Percentiles rank a stretch among this genome's conserved stretches.
Conservation (phyloP, 2,888 invertebrate genomes). For the Heliconius ismenius region DNA sequence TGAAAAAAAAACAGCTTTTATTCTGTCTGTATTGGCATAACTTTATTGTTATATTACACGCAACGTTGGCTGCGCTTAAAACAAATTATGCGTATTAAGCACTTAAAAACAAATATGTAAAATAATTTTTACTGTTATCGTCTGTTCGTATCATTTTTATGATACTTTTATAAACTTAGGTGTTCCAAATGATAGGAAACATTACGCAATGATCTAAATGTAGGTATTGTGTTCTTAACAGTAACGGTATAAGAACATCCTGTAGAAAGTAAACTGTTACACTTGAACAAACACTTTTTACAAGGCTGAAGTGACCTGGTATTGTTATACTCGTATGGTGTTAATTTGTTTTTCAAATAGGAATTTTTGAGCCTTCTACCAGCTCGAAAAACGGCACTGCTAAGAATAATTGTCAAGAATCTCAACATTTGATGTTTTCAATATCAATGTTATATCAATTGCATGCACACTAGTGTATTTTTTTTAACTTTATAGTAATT, state of each 20-base stretch:
- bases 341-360: constrained; percentile 22
- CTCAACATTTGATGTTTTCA: too few relatives aligned
- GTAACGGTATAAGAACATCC: constrained; percentile 55
- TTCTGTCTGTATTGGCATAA: not conserved
- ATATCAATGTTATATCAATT: too few relatives aligned
- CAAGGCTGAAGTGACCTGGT: constrained; percentile 55
- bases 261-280: constrained; percentile 53
- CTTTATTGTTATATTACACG: not conserved
- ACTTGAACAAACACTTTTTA: constrained; percentile 60
- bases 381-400: too few relatives aligned
- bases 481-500: too few relatives aligned
- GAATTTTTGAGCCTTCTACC: too few relatives aligned
- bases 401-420: too few relatives aligned
- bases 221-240: not conserved
- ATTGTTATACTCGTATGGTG: constrained; percentile 40
- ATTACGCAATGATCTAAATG: not conserved
- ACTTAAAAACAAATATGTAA: not conserved
- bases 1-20: not conserved
- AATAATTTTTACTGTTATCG: not conserved
- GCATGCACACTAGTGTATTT: too few relatives aligned
- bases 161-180: not conserved
- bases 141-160: not conserved
- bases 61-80: not conserved
- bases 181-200: not conserved
- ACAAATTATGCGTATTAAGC: not conserved